Base-by-base conservation (phyloP, 1,140 invertebrate genomes). In the Rhynchophorus ferrugineus region DNA sequence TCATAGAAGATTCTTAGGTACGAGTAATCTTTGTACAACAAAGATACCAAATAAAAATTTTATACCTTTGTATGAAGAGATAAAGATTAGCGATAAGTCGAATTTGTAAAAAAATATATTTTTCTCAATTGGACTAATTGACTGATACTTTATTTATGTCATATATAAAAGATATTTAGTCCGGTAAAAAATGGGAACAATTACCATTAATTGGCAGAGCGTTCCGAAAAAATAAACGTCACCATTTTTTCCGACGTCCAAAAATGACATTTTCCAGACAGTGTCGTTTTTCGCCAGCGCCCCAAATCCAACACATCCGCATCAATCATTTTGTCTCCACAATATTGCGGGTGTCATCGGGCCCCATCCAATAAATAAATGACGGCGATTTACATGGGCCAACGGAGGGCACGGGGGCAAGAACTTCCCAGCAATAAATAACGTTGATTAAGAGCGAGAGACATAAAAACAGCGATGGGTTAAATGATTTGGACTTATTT, bases 271-370 rank as follows among this genome's bases (percentile, higher is more conserved):
- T n/a, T n/a, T n/a, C n/a, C 11, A 29, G 24, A 29, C 5, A 29
- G 24, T 6, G 24, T 29, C 11, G 24, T 29, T 6, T 29, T 29
- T 29, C 24, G 24, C 24, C 24, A 29, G n/a, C 24, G 5, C 24
- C 24, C 5, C 5, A 29, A 29, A 29, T 11, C 5, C 24, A 11
- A 11, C 24, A 29, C 11, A 29, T 29, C 11, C 11, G 24, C 24
- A 46, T 46, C 44, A 16, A 34, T 50, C 48, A 42, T 42, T 24
- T 50, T 42, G 39, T 43, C 48, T 24, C 39, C 39, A 21, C 37
- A 50, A 42, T 50, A 43, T 50, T 50, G 48, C 38, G 48, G 39
- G 48, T 50, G 48, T 50, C 48, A 50, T 50, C 48, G 48, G 38
- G 20, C 38, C 38, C 38, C 37, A 50, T 50, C 39, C 38, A 5